phyloP scores from a whole-genome alignment of 1,140 invertebrate genomes.

The Tribolium madens region DNA sequence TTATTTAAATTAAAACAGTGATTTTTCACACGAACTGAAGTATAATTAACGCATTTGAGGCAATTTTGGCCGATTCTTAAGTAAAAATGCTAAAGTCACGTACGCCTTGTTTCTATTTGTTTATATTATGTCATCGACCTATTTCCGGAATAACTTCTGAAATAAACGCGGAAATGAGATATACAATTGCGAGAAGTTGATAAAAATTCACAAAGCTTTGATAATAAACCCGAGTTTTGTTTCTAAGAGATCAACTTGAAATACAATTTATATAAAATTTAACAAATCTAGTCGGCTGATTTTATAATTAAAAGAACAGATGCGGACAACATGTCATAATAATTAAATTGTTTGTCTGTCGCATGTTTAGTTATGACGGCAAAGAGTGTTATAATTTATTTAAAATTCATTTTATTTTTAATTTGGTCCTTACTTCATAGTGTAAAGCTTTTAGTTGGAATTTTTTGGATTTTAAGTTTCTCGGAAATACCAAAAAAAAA shows the following conservation, averaged over 20 bases:
- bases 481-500: too few relatives aligned
- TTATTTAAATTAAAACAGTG: background rate
- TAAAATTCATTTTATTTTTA: too few relatives aligned
- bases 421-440: too few relatives aligned
- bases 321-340: background rate
- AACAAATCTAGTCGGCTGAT: background rate
- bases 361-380: too few relatives aligned
- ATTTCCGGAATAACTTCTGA: constrained; percentile 23
- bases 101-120: constrained; percentile 31
- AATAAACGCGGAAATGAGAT: constrained; percentile 23
- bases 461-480: too few relatives aligned
- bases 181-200: constrained; percentile 1
- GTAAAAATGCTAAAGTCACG: constrained; percentile 11
- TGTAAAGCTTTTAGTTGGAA: too few relatives aligned
- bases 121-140: constrained; percentile 43
- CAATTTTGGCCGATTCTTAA: background rate
- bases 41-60: background rate
- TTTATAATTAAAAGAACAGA: background rate
- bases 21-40: background rate
- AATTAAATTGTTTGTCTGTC: too few relatives aligned
- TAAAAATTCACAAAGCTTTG: background rate
- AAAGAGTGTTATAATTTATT: too few relatives aligned
- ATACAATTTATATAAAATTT: background rate
- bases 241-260: background rate
- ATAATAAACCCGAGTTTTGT: background rate